phyloP scores from a whole-genome alignment of 1,140 invertebrate species.

The Heliconius hermathena region DNA sequence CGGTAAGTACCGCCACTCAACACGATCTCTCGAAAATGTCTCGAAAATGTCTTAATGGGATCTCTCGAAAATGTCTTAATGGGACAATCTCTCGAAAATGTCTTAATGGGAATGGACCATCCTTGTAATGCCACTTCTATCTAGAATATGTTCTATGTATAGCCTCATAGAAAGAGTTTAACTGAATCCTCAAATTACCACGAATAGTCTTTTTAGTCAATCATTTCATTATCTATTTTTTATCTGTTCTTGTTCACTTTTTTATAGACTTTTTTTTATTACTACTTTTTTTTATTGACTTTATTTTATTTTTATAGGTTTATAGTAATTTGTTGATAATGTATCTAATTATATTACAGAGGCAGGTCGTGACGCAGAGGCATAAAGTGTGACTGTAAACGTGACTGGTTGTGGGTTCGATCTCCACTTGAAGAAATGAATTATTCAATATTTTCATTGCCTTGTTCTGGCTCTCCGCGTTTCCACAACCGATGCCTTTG shows the following conservation, averaged over 20 bases:
- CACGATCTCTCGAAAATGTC: no score
- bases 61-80: not conserved
- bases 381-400: no score
- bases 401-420: no score
- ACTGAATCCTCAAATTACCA: slow-evolving; percentile 28
- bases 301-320: not conserved
- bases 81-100: not conserved
- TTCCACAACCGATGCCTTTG: no score
- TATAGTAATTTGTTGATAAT: not conserved
- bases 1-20: no score
- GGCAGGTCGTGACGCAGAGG: no score
- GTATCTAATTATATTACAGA: not conserved
- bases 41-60: not conserved
- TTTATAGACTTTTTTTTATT: no score
- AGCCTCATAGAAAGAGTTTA: not conserved
- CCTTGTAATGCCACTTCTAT: not conserved
- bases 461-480: not conserved
- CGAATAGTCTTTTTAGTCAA: slow-evolving; percentile 13
- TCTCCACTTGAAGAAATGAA: no score
- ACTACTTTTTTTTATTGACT: no score
- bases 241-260: not conserved
- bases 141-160: slow-evolving; percentile 1
- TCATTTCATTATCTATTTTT: not conserved
- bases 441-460: no score
- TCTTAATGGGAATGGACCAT: no score